phyloP scores from a whole-genome alignment of 2,113 vertebrate genomes.

The Perca flavescens region DNA sequence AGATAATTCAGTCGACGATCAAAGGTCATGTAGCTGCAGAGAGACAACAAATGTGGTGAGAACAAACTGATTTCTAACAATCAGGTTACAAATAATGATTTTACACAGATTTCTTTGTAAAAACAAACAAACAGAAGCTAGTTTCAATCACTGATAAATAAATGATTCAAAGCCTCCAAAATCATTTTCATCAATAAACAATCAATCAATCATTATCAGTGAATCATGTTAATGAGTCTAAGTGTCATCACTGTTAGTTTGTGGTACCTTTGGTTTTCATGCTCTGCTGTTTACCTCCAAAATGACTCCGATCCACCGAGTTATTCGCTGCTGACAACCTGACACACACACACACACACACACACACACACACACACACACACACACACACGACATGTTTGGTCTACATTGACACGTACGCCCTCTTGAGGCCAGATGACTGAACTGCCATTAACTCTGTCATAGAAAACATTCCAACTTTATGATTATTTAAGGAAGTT shows the following conservation, averaged over 20 bases:
- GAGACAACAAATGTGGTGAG: no score
- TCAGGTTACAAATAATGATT: neutral
- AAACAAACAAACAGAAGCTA: no score
- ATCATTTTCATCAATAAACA: neutral
- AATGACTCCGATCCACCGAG: slow-evolving; percentile 92
- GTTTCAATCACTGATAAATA: no score
- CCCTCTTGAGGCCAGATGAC: no score
- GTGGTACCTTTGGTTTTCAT: slow-evolving; percentile 81
- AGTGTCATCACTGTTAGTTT: slow-evolving; percentile 40
- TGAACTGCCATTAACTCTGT: no score
- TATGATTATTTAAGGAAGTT: no score
- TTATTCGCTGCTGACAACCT: slow-evolving; percentile 90
- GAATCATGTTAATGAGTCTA: neutral
- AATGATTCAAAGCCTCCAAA: no score
- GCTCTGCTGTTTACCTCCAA: slow-evolving; percentile 92
- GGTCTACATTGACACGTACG: no score
- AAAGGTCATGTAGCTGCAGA: neutral
- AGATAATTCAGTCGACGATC: neutral
- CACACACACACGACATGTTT: slow-evolving; percentile 5
- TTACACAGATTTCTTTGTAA: no score
- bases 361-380: slow-evolving; percentile 8
- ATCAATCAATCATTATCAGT: neutral
- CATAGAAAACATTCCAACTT: no score
- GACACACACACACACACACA: slow-evolving; percentile 32
- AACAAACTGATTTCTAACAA: neutral